A percentile compares a stretch with the other conserved stretches of the same genome.
Evolutionary conservation across 1,140 invertebrate genomes (phyloP).

Genomic region (Caenorhabditis inopinata): DNA sequence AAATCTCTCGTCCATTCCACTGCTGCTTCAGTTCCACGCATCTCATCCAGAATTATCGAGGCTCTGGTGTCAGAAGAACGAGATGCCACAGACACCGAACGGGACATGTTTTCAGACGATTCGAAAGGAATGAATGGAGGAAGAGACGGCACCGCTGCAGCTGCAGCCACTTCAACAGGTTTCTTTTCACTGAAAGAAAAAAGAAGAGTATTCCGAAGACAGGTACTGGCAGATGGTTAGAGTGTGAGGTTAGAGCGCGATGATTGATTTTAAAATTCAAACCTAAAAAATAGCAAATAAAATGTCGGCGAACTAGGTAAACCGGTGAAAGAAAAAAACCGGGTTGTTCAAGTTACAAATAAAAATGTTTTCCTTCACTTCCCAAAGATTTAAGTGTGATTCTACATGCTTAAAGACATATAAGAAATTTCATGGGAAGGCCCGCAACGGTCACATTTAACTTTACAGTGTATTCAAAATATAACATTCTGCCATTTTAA

Average conservation of each 20-base stretch:
- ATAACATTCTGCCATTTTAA: no score
- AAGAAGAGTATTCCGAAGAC: background rate
- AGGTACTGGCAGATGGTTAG: no score
- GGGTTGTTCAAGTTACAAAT: background rate
- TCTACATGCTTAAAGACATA: no score
- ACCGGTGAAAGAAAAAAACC: background rate
- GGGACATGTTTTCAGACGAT: constrained; percentile 3
- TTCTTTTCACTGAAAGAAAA: constrained; percentile 1
- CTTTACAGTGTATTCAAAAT: no score
- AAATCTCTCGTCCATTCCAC: constrained; percentile 36
- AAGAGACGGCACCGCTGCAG: background rate
- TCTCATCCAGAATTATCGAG: constrained; percentile 39
- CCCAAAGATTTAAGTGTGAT: no score
- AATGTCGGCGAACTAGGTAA: background rate
- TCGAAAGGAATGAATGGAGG: background rate
- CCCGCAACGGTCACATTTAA: no score
- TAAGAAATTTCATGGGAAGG: no score
- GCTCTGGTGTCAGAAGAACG: constrained; percentile 27
- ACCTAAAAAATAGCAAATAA: background rate
- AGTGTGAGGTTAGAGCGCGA: no score
- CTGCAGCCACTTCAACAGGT: background rate
- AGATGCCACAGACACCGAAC: constrained; percentile 4
- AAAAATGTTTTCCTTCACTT: no score
- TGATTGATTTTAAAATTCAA: no score
- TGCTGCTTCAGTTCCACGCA: constrained; percentile 37